Base-by-base conservation (phyloP, 2,797 vertebrate genomes). In the Fratercula arctica region DNA sequence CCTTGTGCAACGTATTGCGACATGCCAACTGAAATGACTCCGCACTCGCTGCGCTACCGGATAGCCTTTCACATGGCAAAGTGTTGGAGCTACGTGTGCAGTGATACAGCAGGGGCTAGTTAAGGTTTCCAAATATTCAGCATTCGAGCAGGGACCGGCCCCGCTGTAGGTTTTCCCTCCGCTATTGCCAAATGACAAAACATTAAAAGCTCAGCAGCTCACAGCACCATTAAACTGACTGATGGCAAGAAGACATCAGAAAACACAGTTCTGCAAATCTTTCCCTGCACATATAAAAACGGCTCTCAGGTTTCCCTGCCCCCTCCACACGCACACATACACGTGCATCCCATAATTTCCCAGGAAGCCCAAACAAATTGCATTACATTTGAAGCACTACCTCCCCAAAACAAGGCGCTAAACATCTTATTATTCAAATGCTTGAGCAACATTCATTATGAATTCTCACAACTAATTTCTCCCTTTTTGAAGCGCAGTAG, bases 201-300 rank as follows among this genome's bases (percentile, higher is more conserved):
- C 39, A 72, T 33, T 76, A 59, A 89, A 92, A 94, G 79, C 69
- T 83, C 70, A 77, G 90, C 88, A 87, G 84, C 74, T 29, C 11
- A 3, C 45, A 82, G 75, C 68, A 54, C 75, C 53, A n/a, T 96
- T 97, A 95, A 96, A 92, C 92, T 94, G 95, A 96, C 68, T 64
- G 95, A 95, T 90, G 86, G 90, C 75, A 93, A 93, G 75, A 79
- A 74, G 60, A 75, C 11, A 0, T 94, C 95, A 96, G 92, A 94
- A 94, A 96, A 85, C 60, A 61, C 0, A 0, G 60, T 74, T 92
- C 74, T 56, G 78, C 89, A 95, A 94, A 95, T 80, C 91, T 95
- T 85, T 84, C 90, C 86, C 70, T 53, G 43, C 48, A 54, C 60
- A 18, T 69, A 82, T 60, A 74, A 94, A 95, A 93, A 29, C 39